Evolutionary conservation across 2,113 vertebrate species (phyloP).

Genomic region (Rhipidura dahli): DNA sequence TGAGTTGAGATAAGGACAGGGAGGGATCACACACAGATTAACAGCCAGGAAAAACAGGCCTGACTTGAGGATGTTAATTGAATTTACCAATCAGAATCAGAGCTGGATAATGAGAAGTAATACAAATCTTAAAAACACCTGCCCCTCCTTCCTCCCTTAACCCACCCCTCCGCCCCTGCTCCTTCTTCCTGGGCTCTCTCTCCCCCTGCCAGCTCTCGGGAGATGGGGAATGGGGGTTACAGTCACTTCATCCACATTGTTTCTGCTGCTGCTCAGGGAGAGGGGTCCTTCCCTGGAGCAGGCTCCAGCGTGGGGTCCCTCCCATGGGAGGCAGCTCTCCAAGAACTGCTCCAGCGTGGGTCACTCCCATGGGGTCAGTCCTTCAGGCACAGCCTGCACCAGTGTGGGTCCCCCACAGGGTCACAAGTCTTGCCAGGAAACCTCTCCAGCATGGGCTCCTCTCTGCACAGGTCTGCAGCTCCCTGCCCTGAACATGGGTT

Average conservation of each 20-base stretch:
- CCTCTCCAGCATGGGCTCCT: neutral
- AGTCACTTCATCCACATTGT: neutral
- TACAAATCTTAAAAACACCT: neutral
- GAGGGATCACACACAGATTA: neutral
- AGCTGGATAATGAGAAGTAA: neutral
- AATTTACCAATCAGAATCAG: neutral
- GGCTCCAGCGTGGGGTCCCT: neutral
- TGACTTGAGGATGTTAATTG: neutral
- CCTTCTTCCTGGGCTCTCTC: neutral
- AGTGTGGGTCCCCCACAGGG: neutral
- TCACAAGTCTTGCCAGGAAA: neutral
- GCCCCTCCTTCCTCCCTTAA: neutral
- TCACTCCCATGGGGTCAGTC: neutral
- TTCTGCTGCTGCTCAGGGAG: neutral
- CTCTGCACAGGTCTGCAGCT: neutral
- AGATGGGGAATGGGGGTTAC: neutral
- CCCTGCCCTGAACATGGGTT: neutral
- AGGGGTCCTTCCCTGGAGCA: neutral
- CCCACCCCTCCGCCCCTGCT: accelerated
- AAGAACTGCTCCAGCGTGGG: neutral
- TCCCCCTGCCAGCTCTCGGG: neutral
- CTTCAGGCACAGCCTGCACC: neutral
- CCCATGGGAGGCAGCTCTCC: neutral
- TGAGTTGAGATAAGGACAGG: neutral
- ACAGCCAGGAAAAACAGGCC: neutral